Evolutionary conservation across 2,888 invertebrate species (phyloP).

Genomic region (Tipula vernalis): DNA sequence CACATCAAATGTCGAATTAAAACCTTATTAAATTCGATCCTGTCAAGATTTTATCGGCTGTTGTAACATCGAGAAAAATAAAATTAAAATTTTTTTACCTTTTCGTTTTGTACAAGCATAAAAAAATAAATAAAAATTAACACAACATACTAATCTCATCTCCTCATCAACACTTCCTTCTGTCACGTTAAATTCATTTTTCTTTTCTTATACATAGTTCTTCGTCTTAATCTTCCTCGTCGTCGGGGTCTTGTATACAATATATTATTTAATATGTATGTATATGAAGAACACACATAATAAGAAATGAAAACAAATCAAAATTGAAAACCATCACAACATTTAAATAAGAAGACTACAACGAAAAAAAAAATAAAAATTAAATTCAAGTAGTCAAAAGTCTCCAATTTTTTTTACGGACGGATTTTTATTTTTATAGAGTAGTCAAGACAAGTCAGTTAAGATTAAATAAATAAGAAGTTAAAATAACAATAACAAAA

Average conservation of each 20-base stretch:
- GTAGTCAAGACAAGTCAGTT: constrained; percentile 6
- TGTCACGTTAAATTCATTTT: neutral
- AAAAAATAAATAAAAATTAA: neutral
- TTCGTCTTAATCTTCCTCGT: neutral
- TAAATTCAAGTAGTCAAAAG: constrained; percentile 7
- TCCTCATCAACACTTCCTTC: constrained; percentile 4
- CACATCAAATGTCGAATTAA: neutral
- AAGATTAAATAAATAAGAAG: constrained; percentile 5
- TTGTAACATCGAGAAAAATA: neutral
- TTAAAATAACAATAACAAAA: neutral
- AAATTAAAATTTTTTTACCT: neutral
- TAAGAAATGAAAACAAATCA: neutral
- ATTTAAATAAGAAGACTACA: neutral
- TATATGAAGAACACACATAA: neutral
- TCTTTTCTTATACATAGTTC: neutral
- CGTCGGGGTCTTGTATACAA: neutral
- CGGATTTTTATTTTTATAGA: neutral
- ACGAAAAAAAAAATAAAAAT: neutral
- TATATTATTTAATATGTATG: too few relatives aligned
- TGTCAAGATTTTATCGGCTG: neutral
- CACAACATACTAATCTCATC: constrained; percentile 4
- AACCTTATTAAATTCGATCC: constrained; percentile 4
- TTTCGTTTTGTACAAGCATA: neutral
- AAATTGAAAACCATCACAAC: constrained; percentile 4
- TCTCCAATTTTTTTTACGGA: neutral